A percentile compares a stretch with the other conserved stretches of the same genome.
Conservation (phyloP, 2,888 invertebrate genomes). For the Marronus borbonicus region DNA sequence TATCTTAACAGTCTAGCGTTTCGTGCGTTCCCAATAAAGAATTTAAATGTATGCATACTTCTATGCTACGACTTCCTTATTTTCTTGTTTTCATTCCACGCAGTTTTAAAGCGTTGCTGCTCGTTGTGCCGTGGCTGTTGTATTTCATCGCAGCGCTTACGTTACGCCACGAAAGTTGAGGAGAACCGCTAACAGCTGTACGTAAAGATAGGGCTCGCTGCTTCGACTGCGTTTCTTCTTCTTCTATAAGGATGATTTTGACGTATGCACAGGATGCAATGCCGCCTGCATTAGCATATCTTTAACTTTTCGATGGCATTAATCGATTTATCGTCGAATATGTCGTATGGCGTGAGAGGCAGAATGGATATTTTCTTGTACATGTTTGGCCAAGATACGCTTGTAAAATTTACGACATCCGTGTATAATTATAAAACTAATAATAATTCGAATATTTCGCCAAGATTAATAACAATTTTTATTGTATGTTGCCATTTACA, state of each 20-base stretch:
- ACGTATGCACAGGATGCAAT: constrained; percentile 20
- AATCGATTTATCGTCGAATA: constrained; percentile 19
- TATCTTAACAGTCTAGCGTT: constrained; percentile 22
- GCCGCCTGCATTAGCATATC: constrained; percentile 20
- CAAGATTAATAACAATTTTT: no score
- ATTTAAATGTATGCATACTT: constrained; percentile 42
- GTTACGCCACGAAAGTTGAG: not conserved
- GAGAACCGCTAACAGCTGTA: constrained; percentile 23
- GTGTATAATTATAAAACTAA: no score
- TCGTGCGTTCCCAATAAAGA: constrained; percentile 34
- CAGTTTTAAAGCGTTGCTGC: constrained; percentile 14
- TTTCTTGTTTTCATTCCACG: constrained; percentile 38
- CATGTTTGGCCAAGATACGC: not conserved
- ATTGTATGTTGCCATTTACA: no score
- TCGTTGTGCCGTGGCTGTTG: constrained; percentile 4
- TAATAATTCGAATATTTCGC: no score
- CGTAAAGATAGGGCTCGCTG: not conserved
- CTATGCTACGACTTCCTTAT: constrained; percentile 39
- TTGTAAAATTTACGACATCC: no score
- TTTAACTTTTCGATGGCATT: constrained; percentile 4
- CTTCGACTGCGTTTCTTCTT: constrained; percentile 21
- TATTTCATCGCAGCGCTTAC: constrained; percentile 2
- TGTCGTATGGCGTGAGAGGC: not conserved
- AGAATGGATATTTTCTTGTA: not conserved
- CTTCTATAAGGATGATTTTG: constrained; percentile 22